Conservation (phyloP, 2,888 invertebrate species). For the Nomada lathburiana region DNA sequence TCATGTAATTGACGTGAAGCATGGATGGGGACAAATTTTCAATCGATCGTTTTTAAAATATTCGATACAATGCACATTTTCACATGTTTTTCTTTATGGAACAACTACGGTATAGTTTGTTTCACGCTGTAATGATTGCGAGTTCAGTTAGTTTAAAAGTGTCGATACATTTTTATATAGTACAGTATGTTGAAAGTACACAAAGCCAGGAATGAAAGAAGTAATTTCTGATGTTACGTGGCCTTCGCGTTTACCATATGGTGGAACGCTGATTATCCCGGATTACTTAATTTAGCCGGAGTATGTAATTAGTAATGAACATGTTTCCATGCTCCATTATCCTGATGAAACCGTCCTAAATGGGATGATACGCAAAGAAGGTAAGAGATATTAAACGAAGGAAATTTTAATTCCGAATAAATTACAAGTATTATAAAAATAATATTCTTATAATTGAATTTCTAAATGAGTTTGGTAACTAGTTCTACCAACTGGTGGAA, state of each 20-base stretch:
- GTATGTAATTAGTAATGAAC: constrained; percentile 16
- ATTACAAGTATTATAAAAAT: not conserved
- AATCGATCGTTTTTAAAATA: no score
- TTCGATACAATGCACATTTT: no score
- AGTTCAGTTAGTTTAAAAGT: no score
- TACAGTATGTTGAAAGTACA: not conserved
- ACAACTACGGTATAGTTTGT: no score
- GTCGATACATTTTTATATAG: not conserved
- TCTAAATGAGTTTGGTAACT: no score
- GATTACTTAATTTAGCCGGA: not conserved
- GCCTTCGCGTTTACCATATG: not conserved
- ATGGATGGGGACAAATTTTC: no score
- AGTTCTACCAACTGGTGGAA: not conserved
- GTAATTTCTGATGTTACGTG: not conserved
- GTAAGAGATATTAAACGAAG: not conserved
- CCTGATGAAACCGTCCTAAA: not conserved
- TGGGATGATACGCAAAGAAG: not conserved
- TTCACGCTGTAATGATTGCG: no score
- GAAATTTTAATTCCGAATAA: not conserved
- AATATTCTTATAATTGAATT: no score
- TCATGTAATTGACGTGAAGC: no score
- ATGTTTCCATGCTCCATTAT: not conserved
- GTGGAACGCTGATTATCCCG: not conserved
- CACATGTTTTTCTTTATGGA: no score
- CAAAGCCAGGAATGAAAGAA: not conserved